Conservation (phyloP, 1,140 invertebrate species). For the Lucilia cuprina region DNA sequence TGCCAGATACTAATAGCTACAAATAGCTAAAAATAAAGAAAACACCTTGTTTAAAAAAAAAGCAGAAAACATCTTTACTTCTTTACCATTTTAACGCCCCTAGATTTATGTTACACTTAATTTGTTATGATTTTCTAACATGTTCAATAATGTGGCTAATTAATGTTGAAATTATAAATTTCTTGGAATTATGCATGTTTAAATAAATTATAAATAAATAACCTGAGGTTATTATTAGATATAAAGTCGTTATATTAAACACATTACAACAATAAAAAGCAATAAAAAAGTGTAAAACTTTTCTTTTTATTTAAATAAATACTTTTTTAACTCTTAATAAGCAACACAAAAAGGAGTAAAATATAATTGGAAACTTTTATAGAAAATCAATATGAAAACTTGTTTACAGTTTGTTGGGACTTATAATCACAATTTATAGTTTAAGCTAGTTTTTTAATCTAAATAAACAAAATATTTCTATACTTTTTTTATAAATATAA, state of each 20-base stretch:
- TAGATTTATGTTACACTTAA: no score
- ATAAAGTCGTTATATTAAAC: not conserved
- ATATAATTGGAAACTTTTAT: not conserved
- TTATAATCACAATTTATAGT: no score
- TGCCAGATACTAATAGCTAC: no score
- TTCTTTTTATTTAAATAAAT: not conserved
- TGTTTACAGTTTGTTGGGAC: not conserved
- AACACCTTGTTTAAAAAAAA: no score
- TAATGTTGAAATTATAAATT: not conserved
- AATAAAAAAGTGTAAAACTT: not conserved
- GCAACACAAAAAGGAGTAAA: not conserved
- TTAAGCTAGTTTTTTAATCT: not conserved
- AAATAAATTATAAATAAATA: not conserved
- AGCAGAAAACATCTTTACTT: no score
- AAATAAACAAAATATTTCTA: not conserved
- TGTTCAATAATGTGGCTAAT: not conserved
- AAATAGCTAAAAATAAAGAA: no score
- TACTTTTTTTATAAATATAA: not conserved
- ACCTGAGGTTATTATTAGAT: not conserved
- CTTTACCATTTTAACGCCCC: no score
- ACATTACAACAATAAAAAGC: not conserved
- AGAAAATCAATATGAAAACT: no score
- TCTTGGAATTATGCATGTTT: not conserved
- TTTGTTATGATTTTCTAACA: no score
- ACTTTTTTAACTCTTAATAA: not conserved